Base-by-base conservation (phyloP, 2,888 invertebrate species). In the Leptothorax acervorum region DNA sequence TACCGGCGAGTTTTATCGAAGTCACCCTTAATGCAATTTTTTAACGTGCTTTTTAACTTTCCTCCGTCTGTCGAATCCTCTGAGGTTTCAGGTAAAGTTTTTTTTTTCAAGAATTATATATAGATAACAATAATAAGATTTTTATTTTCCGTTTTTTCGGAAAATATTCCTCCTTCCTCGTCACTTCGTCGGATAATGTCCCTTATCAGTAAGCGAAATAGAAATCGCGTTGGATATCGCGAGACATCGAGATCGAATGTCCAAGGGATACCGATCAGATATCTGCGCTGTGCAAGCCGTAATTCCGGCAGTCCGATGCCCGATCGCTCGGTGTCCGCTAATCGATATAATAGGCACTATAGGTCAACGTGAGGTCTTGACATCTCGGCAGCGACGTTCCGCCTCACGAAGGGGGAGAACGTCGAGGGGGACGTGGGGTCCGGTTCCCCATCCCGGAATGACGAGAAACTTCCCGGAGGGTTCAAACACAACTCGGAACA, bases 331-430 rank as follows among this genome's bases (percentile, higher is more conserved):
- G 83, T 79, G 82, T 86, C 84, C 73, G 86, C 86, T 90, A 90
- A 88, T 87, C 85, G 74, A 82, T 84, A 82, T 84, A 87, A 89
- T 90, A 90, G 90, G 90, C 90, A 90, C 89, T 90, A 90, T 89
- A 90, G 88, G 89, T 90, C 89, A 85, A 90, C 90, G 83, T 90
- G 89, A 88, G 89, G 85, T 90, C 85, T 83, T 89, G 89, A 88
- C 86, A 87, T 90, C 74, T 90, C 79, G 86, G 79, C 82, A 82
- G 83, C 83, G 83, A 85, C 60, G 75, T 78, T 83, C 23, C 28
- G 75, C 83, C 66, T 51, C 76, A 75, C 75, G 15, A 71, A 82
- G 74, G 42, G 63, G 75, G 65, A 51, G 51, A 68, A 79, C 31
- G 35, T 12, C 5, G 31, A 18, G 3, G n/a, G 31, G n/a, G 28